Conservation (phyloP, 1,140 invertebrate genomes). For the Papilio machaon region DNA sequence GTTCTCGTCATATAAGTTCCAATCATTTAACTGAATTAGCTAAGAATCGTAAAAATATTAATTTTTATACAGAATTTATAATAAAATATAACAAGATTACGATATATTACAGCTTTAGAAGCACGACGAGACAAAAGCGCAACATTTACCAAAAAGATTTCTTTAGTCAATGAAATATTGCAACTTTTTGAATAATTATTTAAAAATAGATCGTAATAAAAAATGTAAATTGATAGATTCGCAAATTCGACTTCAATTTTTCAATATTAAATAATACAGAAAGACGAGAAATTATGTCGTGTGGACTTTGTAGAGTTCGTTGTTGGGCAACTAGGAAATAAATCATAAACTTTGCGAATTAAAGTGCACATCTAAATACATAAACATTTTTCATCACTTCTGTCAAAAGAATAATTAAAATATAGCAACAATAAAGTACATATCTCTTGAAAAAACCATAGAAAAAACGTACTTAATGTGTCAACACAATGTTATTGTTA, state of each 20-base stretch:
- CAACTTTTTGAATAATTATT: slow-evolving; percentile 4
- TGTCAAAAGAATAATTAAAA: slow-evolving; percentile 1
- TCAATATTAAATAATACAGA: background rate
- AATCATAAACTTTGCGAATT: background rate
- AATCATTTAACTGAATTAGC: slow-evolving; percentile 26
- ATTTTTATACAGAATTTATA: slow-evolving; percentile 13
- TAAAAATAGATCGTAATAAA: background rate
- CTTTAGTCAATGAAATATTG: background rate
- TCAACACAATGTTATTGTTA: background rate
- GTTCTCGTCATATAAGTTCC: slow-evolving; percentile 18
- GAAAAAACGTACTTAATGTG: background rate
- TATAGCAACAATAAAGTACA: background rate
- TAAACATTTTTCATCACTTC: background rate
- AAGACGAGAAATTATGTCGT: background rate
- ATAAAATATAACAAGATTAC: slow-evolving; percentile 35
- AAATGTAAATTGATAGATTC: background rate
- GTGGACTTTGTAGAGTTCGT: background rate
- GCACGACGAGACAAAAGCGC: slow-evolving; percentile 26
- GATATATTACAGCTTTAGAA: slow-evolving; percentile 30
- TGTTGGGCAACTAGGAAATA: background rate
- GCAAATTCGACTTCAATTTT: background rate
- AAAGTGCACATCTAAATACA: background rate
- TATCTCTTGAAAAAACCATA: background rate
- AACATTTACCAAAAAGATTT: slow-evolving; percentile 9
- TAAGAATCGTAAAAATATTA: slow-evolving; percentile 2